Percentiles rank a stretch among this genome's conserved stretches.
Evolutionary conservation across 2,797 vertebrate genomes (phyloP).

Genomic region (Rachycentron canadum): DNA sequence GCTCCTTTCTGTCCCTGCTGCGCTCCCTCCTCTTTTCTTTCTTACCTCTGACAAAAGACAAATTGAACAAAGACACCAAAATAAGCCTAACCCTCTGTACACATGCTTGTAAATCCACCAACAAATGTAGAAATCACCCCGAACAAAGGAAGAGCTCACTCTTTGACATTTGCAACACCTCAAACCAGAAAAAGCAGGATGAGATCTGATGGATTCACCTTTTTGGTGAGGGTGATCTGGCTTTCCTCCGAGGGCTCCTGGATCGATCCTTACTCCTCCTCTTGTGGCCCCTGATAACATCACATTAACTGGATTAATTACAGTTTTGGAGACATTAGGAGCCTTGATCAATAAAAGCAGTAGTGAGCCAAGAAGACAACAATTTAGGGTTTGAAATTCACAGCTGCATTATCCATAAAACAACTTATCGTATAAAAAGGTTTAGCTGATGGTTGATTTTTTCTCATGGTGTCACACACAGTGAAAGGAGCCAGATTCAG

Average conservation of each 20-base stretch:
- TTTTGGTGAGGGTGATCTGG: slow-evolving; percentile 89
- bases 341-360: not conserved
- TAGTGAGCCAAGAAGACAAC: too few species aligned
- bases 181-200: not conserved
- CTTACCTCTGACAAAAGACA: slow-evolving; percentile 85
- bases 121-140: too few species aligned
- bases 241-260: slow-evolving; percentile 88
- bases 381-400: too few species aligned
- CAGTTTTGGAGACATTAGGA: not conserved
- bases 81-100: too few species aligned
- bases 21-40: slow-evolving; percentile 91
- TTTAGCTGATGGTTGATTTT: not conserved
- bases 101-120: too few species aligned
- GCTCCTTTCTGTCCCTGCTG: slow-evolving; percentile 87
- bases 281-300: slow-evolving; percentile 85
- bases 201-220: slow-evolving; percentile 77
- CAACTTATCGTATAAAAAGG: not conserved
- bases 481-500: not conserved
- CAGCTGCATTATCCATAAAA: not conserved
- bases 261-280: slow-evolving; percentile 91
- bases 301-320: slow-evolving; percentile 1
- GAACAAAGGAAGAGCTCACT: too few species aligned
- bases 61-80: not conserved
- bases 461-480: not conserved
- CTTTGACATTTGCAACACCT: too few species aligned